Conservation (phyloP, 2,797 vertebrate species). For the Steatocranus sp. region DNA sequence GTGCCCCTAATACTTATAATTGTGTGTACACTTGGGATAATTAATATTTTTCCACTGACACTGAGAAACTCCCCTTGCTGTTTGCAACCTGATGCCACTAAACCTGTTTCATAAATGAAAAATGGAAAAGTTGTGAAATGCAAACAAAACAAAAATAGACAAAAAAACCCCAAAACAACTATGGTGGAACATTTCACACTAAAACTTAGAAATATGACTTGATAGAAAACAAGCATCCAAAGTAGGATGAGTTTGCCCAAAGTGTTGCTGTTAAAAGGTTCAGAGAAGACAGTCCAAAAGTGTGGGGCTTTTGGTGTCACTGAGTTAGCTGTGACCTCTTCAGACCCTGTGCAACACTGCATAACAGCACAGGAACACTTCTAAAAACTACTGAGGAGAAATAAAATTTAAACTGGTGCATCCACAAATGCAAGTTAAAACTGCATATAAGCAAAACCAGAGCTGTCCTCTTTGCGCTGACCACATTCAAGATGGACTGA, state of each 20-base stretch:
- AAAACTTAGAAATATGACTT: not conserved
- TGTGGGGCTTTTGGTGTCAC: not conserved
- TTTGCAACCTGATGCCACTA: not conserved
- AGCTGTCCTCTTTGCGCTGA: accelerated
- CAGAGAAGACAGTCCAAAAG: not conserved
- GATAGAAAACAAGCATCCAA: not conserved
- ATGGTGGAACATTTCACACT: not conserved
- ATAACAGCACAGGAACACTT: not conserved
- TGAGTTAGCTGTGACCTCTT: not conserved
- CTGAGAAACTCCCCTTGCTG: not conserved
- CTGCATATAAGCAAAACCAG: not conserved
- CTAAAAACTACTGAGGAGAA: not conserved
- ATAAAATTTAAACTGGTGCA: not conserved
- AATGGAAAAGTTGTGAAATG: not conserved
- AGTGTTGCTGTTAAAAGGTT: not conserved
- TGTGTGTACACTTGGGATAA: not conserved
- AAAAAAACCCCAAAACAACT: accelerated
- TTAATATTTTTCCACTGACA: not conserved
- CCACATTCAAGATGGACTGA: not conserved
- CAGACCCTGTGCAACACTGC: not conserved
- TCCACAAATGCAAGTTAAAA: not conserved
- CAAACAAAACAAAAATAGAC: not conserved
- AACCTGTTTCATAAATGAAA: not conserved
- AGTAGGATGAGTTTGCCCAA: not conserved
- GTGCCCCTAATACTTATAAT: not conserved